Evolutionary conservation across 2,888 invertebrate species (phyloP), one percentile per base, ranked within the genome.

Genomic region (Autographa gamma): DNA sequence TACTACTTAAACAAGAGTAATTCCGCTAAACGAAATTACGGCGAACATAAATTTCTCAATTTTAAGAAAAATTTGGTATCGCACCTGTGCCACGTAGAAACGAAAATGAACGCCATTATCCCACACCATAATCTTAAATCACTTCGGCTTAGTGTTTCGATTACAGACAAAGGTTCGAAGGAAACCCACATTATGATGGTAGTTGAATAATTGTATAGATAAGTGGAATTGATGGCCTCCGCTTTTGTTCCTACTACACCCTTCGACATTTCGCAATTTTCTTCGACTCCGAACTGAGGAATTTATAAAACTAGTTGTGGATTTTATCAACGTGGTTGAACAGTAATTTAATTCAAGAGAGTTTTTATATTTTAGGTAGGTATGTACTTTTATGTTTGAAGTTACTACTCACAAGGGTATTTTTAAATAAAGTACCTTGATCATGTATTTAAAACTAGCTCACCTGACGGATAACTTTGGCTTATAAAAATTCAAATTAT

Each of bases 71-170:
- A 92, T 88, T 89, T 87, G 86, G 88, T 86, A 86, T 86, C 89
- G 90, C 93, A 93, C 93, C 95, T 94, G 94, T 89, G 91, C 89
- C 88, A 83, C 89, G 89, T 88, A 86, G 89, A 87, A 89, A 91
- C 90, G 91, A 92, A 93, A 94, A 93, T 93, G 94, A 92, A 90
- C 88, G 92, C 93, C 88, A 93, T 95, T 95, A 95, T 94, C 93
- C 94, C 94, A 88, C 88, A 92, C 94, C 93, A 95, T 95, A 94
- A 95, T 94, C 95, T 94, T 95, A 95, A 95, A 95, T 95, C 94
- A 94, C 95, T 92, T 89, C 86, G 93, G 93, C 93, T 95, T 93
- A 95, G 93, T 94, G 92, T 93, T 94, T 95, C 94, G 93, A 94
- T 95, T 93, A 93, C 95, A 93, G 93, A 94, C 93, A 94, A 95